Percentiles rank a stretch among this genome's conserved stretches.
Evolutionary conservation across 2,888 invertebrate species (phyloP).

Genomic region (Cerastoderma edule): DNA sequence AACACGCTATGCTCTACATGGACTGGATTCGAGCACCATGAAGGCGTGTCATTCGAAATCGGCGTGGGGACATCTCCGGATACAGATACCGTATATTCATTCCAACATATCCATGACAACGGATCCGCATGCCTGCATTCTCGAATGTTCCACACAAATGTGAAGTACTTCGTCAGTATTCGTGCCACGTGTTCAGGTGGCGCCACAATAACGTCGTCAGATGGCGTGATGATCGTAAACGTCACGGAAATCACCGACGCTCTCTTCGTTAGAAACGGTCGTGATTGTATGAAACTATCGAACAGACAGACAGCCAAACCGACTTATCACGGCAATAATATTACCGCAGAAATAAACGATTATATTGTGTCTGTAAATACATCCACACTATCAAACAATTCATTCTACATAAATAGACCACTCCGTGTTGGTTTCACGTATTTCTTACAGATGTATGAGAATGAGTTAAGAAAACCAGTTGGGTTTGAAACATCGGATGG

Average conservation of each 20-base stretch:
- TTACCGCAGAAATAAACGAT: no score
- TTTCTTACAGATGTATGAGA: neutral
- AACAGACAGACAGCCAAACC: neutral
- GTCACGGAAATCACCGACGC: neutral
- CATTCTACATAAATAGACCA: neutral
- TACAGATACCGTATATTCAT: slow-evolving; percentile 25
- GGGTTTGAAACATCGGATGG: neutral
- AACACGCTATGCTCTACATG: slow-evolving; percentile 41
- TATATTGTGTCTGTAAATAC: no score
- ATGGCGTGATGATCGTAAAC: slow-evolving; percentile 35
- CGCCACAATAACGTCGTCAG: slow-evolving; percentile 32
- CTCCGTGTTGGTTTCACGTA: neutral
- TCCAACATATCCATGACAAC: slow-evolving; percentile 4
- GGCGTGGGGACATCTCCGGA: slow-evolving; percentile 30
- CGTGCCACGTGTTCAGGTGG: slow-evolving; percentile 41
- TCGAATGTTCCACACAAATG: neutral
- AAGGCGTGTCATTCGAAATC: slow-evolving; percentile 35
- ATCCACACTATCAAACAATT: neutral
- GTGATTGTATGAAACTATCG: neutral
- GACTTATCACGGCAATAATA: no score
- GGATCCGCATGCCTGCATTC: slow-evolving; percentile 20
- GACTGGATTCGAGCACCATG: slow-evolving; percentile 48
- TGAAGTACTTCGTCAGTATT: slow-evolving; percentile 25
- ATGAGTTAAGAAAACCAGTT: neutral
- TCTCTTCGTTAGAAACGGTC: neutral